Base-by-base conservation (phyloP, 1,140 invertebrate genomes). In the Tetraneura akinire region DNA sequence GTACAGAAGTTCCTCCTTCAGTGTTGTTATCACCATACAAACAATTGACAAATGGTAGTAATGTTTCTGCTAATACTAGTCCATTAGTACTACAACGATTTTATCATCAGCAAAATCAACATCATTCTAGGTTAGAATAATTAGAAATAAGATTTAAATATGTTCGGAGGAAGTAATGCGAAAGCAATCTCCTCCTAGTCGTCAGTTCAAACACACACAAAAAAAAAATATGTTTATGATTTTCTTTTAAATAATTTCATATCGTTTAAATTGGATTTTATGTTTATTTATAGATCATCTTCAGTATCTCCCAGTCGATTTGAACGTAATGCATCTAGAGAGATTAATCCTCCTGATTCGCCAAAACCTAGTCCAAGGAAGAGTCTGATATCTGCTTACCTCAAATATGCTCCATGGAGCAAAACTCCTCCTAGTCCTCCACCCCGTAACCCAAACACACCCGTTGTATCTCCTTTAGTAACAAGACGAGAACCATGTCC, bases 311-410 rank as follows among this genome's bases (percentile, higher is more conserved):
- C 83, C 18, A 84, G 82, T 73, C 82, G 83, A 8, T 82, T 82
- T 66, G 82, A 81, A 84, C 0, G 86, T 86, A 81, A 85, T 87
- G 76, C 86, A 85, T 11, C 87, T 86, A 76, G 88, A 89, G 83
- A 64, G 89, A 89, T 83, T 90, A 92, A 83, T 92, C 93, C 86
- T 90, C 91, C 83, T 91, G 91, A 81, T 93, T 93, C 86, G 90
- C 93, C 82, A 92, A 92, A 87, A 89, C 90, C 86, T 90, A 84
- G 29, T 80, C 84, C 66, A 85, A 86, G 73, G 85, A 85, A 82
- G 83, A 84, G 23, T 62, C 83, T 82, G 83, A 83, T 82, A 84
- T 83, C 57, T 82, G 83, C 80, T 16, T 80, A 60, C 62, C 80
- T 53, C 81, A 83, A 76, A 47, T 81, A 18, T 80, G 82, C 45